Conservation (phyloP, 2,888 invertebrate genomes). For the Amblyjoppa proteus region DNA sequence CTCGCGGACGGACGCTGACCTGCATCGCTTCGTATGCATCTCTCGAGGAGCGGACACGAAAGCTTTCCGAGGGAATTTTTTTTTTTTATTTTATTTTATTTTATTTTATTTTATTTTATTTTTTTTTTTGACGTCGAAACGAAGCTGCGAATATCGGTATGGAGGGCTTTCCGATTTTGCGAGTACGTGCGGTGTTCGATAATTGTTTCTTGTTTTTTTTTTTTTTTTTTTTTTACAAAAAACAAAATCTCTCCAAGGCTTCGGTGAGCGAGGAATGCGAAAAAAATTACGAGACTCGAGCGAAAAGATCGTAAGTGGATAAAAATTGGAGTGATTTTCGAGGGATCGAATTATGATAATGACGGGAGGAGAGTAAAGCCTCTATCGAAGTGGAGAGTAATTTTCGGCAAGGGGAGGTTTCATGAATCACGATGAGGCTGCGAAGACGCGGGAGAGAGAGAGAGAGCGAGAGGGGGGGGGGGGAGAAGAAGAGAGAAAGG, state of each 20-base stretch:
- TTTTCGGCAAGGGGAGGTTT: constrained; percentile 38
- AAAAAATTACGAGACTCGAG: constrained; percentile 21
- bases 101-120: too few species aligned
- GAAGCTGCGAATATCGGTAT: too few species aligned
- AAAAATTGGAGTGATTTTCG: constrained; percentile 55
- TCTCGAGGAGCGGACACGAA: constrained; percentile 5
- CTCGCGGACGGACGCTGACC: constrained; percentile 47
- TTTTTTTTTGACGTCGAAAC: background rate
- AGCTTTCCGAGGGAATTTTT: background rate
- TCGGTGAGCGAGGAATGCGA: background rate
- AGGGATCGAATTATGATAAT: constrained; percentile 65
- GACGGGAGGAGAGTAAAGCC: constrained; percentile 48
- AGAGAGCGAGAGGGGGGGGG: background rate
- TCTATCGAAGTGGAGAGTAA: constrained; percentile 54
- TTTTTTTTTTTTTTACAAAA: background rate
- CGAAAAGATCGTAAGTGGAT: constrained; percentile 54
- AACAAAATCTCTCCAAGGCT: too few species aligned
- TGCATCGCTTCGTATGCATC: constrained; percentile 48
- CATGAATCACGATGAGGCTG: constrained; percentile 2
- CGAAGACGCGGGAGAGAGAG: background rate
- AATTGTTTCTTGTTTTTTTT: background rate
- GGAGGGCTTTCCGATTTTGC: too few species aligned
- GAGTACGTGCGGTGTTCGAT: too few species aligned
- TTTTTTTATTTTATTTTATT: background rate
- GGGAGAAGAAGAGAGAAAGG: background rate